These are phyloP conservation scores for Cephalophus harveyi DNA, from an alignment of 2,113 vertebrate species.

Conservation along the genomic window DNA sequence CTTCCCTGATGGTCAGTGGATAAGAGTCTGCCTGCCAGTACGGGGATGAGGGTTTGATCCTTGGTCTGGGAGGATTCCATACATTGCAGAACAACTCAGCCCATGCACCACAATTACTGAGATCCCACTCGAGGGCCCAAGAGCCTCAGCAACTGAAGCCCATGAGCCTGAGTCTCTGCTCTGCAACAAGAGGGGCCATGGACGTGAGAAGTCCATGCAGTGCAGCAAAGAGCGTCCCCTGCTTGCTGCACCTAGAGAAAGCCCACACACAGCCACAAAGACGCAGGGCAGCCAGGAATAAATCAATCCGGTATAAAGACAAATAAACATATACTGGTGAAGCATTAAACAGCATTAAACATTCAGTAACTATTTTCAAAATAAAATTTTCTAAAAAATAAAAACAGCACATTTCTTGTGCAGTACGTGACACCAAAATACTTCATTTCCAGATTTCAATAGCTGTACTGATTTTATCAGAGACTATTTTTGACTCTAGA, in stretches of 20 bases:
- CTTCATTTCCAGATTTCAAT: not conserved
- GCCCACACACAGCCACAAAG: too few species aligned
- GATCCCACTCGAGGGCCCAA: too few species aligned
- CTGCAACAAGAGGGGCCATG: too few species aligned
- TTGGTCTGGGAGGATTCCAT: too few species aligned
- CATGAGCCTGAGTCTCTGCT: too few species aligned
- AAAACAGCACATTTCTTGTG: not conserved
- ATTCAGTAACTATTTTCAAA: not conserved
- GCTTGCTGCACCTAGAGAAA: too few species aligned
- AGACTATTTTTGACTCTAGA: not conserved
- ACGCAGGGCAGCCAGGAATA: not conserved
- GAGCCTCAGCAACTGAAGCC: too few species aligned
- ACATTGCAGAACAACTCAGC: too few species aligned
- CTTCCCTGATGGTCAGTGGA: not conserved
- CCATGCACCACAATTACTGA: too few species aligned
- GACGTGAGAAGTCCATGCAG: too few species aligned
- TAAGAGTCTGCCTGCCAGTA: not conserved
- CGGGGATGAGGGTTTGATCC: not conserved
- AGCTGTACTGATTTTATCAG: not conserved
- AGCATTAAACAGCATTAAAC: not conserved
- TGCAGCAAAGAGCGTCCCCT: too few species aligned
- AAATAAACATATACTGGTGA: not conserved
- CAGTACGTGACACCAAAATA: not conserved
- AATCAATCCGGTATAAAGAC: rapidly evolving
- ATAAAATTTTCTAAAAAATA: not conserved